Evolutionary conservation across 1,140 invertebrate species (phyloP).

Genomic region (Drosophila persimilis): DNA sequence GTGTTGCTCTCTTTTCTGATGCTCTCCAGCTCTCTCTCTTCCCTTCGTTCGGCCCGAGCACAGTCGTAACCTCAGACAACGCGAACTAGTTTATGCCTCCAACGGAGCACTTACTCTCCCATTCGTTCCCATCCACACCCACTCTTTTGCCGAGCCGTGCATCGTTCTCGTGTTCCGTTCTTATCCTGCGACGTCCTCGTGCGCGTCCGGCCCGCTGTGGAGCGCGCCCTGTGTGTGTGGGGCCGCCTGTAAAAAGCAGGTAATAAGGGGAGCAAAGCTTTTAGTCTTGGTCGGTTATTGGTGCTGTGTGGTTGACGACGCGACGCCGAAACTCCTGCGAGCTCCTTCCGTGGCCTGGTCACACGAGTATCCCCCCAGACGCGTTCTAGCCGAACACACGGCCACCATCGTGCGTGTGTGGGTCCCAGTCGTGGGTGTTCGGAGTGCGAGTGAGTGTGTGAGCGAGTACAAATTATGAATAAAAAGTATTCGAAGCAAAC

Average conservation of each 20-base stretch:
- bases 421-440: constrained; percentile 17
- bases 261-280: constrained; percentile 80
- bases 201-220: constrained; percentile 18
- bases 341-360: constrained; percentile 10
- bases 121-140: constrained; percentile 18
- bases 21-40: not conserved
- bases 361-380: not conserved
- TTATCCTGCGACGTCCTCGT: constrained; percentile 60
- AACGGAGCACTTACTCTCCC: constrained; percentile 3
- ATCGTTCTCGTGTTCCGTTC: constrained; percentile 60
- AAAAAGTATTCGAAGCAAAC: constrained; percentile 36
- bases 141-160: too few species aligned
- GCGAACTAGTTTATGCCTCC: constrained; percentile 62
- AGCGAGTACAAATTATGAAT: constrained; percentile 66
- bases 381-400: not conserved
- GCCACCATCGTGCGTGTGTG: constrained; percentile 7
- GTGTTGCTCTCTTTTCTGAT: constrained; percentile 8
- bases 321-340: constrained; percentile 54
- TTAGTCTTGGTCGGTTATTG: constrained; percentile 80
- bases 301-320: constrained; percentile 75
- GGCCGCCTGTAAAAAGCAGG: constrained; percentile 67
- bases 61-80: constrained; percentile 65
- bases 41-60: not conserved
- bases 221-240: constrained; percentile 10
- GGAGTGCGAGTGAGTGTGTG: constrained; percentile 23